These are phyloP conservation scores for Helicoverpa zea DNA, from an alignment of 1,140 invertebrate species.

Conservation along the genomic window DNA sequence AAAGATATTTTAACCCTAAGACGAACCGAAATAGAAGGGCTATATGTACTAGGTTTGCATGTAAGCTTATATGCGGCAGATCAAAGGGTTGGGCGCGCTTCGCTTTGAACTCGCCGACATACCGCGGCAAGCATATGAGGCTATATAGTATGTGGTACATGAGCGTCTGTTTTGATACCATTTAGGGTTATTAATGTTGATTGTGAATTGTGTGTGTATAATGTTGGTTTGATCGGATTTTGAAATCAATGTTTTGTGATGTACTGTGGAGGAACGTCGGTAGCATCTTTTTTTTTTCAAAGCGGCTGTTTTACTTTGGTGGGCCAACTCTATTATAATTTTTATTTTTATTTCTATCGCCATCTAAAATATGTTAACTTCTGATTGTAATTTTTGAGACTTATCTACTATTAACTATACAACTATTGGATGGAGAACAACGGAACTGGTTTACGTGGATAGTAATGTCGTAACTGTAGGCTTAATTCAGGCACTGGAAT, in stretches of 20 bases:
- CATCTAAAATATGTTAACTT: no score
- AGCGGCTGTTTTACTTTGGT: no score
- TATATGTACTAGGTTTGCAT: slow-evolving; percentile 22
- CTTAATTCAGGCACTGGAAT: no score
- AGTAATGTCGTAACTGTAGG: no score
- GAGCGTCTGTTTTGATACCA: slow-evolving; percentile 50
- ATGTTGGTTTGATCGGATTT: background rate
- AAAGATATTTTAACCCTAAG: slow-evolving; percentile 59
- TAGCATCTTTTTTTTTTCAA: no score
- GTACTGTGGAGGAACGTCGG: no score
- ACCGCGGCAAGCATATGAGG: slow-evolving; percentile 17
- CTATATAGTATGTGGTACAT: slow-evolving; percentile 43
- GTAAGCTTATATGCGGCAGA: slow-evolving; percentile 46
- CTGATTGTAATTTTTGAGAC: no score
- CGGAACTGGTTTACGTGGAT: no score
- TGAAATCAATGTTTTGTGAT: background rate
- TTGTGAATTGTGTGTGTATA: slow-evolving; percentile 17
- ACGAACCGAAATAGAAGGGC: slow-evolving; percentile 61
- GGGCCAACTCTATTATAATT: no score
- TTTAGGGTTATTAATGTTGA: slow-evolving; percentile 59
- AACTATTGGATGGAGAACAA: no score
- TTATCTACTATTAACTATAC: no score
- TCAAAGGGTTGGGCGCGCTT: slow-evolving; percentile 55
- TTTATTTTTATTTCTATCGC: no score
- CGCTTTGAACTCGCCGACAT: slow-evolving; percentile 59